Evolutionary conservation across 2,888 invertebrate genomes (phyloP).

Genomic region (Xestia sexstrigata): DNA sequence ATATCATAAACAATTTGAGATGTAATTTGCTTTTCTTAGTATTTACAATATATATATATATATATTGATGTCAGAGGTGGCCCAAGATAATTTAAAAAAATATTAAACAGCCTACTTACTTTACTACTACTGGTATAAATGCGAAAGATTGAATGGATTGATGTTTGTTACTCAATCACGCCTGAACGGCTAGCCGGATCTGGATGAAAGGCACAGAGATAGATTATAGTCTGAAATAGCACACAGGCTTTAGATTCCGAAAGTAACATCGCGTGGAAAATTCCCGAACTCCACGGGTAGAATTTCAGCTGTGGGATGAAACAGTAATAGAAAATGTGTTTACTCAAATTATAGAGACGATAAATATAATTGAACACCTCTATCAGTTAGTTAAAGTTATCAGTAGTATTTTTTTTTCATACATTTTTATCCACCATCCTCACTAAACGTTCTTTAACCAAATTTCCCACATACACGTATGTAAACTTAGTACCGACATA

Average conservation of each 20-base stretch:
- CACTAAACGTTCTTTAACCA: conserved; percentile 1
- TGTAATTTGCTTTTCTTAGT: neutral
- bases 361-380: neutral
- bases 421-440: neutral
- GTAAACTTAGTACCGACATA: neutral
- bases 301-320: too few relatives aligned
- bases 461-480: neutral
- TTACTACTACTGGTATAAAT: too few relatives aligned
- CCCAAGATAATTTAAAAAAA: too few relatives aligned
- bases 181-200: neutral
- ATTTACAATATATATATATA: too few relatives aligned
- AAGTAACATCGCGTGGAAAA: neutral
- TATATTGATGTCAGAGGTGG: too few relatives aligned
- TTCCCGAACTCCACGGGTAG: neutral
- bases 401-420: neutral
- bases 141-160: neutral
- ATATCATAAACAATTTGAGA: neutral
- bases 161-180: neutral
- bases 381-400: neutral
- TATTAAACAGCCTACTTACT: too few relatives aligned
- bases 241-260: neutral
- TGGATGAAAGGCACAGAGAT: neutral
- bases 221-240: neutral
- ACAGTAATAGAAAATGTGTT: too few relatives aligned
- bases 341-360: too few relatives aligned